Base-by-base conservation (phyloP, 2,888 invertebrate species). In the Caenorhabditis sp. region DNA sequence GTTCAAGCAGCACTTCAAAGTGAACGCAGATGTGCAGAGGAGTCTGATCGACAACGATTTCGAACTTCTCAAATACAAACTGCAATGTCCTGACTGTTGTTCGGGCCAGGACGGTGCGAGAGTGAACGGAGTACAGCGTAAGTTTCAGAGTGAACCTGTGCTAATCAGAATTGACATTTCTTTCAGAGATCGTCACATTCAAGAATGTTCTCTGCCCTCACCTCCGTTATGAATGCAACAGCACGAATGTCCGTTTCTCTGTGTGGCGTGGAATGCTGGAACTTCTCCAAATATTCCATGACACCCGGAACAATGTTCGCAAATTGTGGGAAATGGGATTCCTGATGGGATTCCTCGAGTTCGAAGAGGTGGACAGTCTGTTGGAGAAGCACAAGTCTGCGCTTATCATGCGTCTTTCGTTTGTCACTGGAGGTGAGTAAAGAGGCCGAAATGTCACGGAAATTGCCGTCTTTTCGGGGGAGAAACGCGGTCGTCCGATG, bases 121-220 rank as follows among this genome's bases (percentile, higher is more conserved):
- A 37, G 68, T 81, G 45, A 84, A 84, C 46, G 85, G 85, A 55
- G 78, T 73, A 32, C 84, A 84, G 48, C 81, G 84, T 84, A 24
- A 58, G 81, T 68, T 30, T 50, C 15, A 53, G 11, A 9, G 13
- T 15, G 32, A 32, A 3, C 4, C 9, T 15, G 48, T 43, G 15
- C 5, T 37, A 15, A 4, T 32, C 30, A 7, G 2, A 39, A 48
- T 39, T 1, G 7, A 11, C 8, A 7, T 6, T 22, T 22, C 2
- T 62, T 77, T 32, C 62, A 77, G 77, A 77, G 61, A 72, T 72
- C 15, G 77, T 77, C 37, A 77, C 85, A 2, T 88, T 88, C 81
- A 87, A 88, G 55, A 88, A 88, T 61, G 83, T 88, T 32, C 71
- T 88, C 7, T 88, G 88, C 59, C 88, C 88, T 2, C 88, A 88